Conservation (phyloP, 2,888 invertebrate genomes). For the Serripes groenlandicus region DNA sequence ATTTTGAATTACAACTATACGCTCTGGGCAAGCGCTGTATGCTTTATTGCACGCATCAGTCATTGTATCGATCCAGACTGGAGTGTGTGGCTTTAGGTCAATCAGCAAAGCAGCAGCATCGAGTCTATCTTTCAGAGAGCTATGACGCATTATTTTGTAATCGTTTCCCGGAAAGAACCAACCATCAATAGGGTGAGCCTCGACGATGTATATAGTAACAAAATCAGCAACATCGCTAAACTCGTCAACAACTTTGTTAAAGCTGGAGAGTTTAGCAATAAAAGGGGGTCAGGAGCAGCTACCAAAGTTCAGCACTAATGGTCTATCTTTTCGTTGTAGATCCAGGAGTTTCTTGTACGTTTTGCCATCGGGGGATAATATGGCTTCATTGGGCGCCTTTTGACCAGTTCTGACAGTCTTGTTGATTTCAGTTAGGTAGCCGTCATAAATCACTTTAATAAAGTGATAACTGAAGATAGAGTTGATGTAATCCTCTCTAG, state of each 20-base stretch:
- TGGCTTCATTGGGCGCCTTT: constrained; percentile 7
- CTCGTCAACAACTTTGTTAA: constrained; percentile 19
- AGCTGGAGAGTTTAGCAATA: constrained; percentile 21
- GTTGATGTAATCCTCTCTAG: background rate
- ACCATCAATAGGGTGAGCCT: constrained; percentile 8
- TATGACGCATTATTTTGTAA: background rate
- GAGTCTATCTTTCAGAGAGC: background rate
- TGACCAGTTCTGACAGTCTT: background rate
- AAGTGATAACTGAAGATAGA: background rate
- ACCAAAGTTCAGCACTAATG: constrained; percentile 19
- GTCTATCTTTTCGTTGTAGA: constrained; percentile 8
- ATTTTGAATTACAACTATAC: constrained; percentile 7
- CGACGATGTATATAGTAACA: constrained; percentile 11
- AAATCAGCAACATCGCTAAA: constrained; percentile 21
- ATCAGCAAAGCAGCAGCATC: constrained; percentile 19
- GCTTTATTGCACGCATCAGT: constrained; percentile 11
- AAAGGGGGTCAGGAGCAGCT: constrained; percentile 22
- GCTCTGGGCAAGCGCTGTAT: constrained; percentile 2
- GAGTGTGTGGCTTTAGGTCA: background rate
- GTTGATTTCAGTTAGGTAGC: background rate
- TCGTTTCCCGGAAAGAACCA: constrained; percentile 6
- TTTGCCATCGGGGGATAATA: constrained; percentile 13
- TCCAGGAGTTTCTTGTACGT: constrained; percentile 5
- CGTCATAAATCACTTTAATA: background rate
- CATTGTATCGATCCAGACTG: constrained; percentile 19